Evolutionary conservation across 2,113 vertebrate species (phyloP).

Genomic region (Plecturocebus donacophilus): DNA sequence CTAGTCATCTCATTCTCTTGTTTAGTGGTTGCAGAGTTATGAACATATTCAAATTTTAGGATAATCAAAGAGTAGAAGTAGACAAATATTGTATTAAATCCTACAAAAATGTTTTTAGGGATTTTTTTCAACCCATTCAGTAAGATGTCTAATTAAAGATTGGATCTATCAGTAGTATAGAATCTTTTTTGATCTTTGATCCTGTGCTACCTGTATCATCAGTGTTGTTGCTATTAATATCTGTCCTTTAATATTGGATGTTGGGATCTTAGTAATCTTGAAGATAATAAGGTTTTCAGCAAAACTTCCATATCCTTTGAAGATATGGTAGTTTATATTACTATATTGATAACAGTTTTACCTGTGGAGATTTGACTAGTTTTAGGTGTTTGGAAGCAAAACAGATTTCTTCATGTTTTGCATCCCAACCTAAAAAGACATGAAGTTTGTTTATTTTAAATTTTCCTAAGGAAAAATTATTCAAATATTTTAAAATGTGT

Average conservation of each 20-base stretch:
- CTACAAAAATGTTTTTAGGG: background rate
- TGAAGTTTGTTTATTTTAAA: background rate
- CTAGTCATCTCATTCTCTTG: background rate
- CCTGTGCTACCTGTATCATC: background rate
- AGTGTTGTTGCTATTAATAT: background rate
- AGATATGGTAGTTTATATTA: background rate
- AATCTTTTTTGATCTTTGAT: slow-evolving; percentile 26
- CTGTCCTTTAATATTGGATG: background rate
- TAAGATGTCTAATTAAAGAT: background rate
- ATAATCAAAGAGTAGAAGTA: slow-evolving; percentile 36
- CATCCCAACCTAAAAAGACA: background rate
- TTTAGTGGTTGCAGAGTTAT: slow-evolving; percentile 41
- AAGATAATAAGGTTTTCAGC: slow-evolving; percentile 1
- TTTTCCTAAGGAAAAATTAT: background rate
- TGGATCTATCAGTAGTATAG: background rate
- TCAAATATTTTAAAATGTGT: slow-evolving; percentile 18
- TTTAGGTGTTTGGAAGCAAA: slow-evolving; percentile 46
- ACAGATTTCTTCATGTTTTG: slow-evolving; percentile 31
- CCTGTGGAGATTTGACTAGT: background rate
- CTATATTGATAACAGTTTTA: background rate
- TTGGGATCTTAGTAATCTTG: background rate
- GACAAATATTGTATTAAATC: slow-evolving; percentile 16
- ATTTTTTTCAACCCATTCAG: background rate
- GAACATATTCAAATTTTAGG: slow-evolving; percentile 40
- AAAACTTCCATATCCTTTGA: background rate